Evolutionary conservation across 2,797 vertebrate species (phyloP).

Genomic region (Atherinosoma microstoma): DNA sequence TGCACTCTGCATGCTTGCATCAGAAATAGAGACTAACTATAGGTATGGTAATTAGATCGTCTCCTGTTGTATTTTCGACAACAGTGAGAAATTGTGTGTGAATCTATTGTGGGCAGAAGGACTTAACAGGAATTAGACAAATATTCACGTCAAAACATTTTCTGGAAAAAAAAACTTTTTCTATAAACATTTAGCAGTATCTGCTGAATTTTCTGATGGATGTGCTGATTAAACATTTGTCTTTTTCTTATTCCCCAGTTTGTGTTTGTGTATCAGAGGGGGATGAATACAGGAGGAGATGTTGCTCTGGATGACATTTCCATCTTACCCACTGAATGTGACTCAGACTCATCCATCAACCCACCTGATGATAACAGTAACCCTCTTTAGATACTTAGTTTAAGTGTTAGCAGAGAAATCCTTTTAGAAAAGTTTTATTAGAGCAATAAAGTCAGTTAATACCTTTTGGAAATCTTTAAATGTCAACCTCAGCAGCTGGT

Average conservation of each 20-base stretch:
- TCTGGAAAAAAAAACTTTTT: not conserved
- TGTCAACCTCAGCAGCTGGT: not conserved
- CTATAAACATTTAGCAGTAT: not conserved
- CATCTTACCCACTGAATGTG: slow-evolving; percentile 64
- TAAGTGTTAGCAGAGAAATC: not conserved
- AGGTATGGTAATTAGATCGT: not conserved
- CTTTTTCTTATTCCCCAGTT: slow-evolving; percentile 65
- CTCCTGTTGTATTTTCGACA: too few species aligned
- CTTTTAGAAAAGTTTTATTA: not conserved
- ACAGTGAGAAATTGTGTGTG: not conserved
- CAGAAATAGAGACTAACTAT: not conserved
- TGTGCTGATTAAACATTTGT: slow-evolving; percentile 12
- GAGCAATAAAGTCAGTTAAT: not conserved
- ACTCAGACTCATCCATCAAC: slow-evolving; percentile 39
- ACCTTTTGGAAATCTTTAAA: not conserved
- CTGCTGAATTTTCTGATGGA: not conserved
- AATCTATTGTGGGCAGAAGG: too few species aligned
- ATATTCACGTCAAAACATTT: not conserved
- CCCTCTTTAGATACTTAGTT: not conserved
- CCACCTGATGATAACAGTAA: slow-evolving; percentile 54
- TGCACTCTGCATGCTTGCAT: not conserved
- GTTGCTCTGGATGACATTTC: slow-evolving; percentile 81
- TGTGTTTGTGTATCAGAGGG: slow-evolving; percentile 79
- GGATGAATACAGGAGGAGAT: slow-evolving; percentile 59
- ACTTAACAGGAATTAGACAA: not conserved